These are phyloP conservation scores for Falco novaeseelandiae DNA, from an alignment of 2,797 vertebrate species.

Conservation along the genomic window DNA sequence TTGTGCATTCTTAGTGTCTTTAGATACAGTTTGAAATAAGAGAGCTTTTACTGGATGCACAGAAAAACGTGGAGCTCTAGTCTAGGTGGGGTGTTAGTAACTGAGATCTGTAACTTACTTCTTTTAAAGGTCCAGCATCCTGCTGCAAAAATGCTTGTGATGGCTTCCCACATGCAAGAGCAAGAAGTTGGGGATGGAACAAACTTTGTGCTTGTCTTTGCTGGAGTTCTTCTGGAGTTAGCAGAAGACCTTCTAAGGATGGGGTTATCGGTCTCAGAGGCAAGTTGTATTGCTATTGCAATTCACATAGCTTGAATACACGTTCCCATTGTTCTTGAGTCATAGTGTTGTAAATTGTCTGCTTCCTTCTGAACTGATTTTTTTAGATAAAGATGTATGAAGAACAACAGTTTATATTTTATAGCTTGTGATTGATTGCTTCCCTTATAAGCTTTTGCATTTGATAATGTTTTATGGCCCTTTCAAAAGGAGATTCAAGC, in stretches of 20 bases:
- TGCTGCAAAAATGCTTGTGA: conserved; percentile 97
- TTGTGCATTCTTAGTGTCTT: background rate
- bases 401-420: background rate
- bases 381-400: background rate
- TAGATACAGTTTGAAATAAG: background rate
- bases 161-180: conserved; percentile 99
- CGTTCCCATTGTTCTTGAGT: background rate
- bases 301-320: background rate
- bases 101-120: background rate
- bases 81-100: background rate
- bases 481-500: background rate
- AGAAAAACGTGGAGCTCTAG: background rate
- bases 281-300: conserved; percentile 27
- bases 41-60: background rate
- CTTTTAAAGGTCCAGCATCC: conserved; percentile 92
- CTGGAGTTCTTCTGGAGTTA: conserved; percentile 91
- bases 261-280: conserved; percentile 96
- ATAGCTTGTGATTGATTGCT: background rate
- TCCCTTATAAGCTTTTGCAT: background rate
- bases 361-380: background rate
- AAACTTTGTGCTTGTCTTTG: conserved; percentile 98
- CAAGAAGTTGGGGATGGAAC: conserved; percentile 98
- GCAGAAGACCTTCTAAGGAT: conserved; percentile 95
- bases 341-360: background rate
- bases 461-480: background rate